These are phyloP conservation scores for Turritopsis rubra DNA, from an alignment of 30 jellyfish, hydroid and myxozoan genomes.

Conservation along the genomic window DNA sequence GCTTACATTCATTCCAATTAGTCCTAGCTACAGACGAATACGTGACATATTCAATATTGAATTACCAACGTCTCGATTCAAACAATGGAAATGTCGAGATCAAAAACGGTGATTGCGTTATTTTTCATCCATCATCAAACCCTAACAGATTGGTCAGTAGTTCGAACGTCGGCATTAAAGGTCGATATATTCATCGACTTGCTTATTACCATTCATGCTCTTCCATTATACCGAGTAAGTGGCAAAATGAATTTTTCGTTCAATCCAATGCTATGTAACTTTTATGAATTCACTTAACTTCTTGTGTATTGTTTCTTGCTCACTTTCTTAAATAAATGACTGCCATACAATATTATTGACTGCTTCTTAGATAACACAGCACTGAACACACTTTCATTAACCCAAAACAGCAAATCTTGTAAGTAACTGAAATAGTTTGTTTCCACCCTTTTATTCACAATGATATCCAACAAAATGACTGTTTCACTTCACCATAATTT, in stretches of 20 bases:
- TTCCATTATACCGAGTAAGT: not conserved
- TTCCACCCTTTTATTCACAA: too few species aligned
- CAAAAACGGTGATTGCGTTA: not conserved
- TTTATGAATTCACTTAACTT: too few species aligned
- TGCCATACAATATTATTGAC: too few species aligned
- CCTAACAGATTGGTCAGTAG: not conserved
- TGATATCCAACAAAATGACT: too few species aligned
- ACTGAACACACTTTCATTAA: too few species aligned
- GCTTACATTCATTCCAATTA: not conserved
- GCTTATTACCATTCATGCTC: not conserved
- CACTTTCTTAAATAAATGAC: too few species aligned
- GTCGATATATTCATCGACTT: not conserved
- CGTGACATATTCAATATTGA: not conserved
- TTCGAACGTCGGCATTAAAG: not conserved
- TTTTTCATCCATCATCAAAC: not conserved
- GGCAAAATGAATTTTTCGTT: not conserved
- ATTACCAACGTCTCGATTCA: not conserved
- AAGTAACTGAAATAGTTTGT: too few species aligned
- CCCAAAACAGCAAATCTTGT: too few species aligned
- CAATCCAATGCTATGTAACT: too few species aligned
- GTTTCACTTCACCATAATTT: too few species aligned
- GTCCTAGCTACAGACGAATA: not conserved
- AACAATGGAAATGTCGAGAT: not conserved
- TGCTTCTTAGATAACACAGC: too few species aligned
- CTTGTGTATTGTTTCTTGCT: too few species aligned